phyloP scores from a whole-genome alignment of 2,888 invertebrate genomes.

The Erebia palarica region DNA sequence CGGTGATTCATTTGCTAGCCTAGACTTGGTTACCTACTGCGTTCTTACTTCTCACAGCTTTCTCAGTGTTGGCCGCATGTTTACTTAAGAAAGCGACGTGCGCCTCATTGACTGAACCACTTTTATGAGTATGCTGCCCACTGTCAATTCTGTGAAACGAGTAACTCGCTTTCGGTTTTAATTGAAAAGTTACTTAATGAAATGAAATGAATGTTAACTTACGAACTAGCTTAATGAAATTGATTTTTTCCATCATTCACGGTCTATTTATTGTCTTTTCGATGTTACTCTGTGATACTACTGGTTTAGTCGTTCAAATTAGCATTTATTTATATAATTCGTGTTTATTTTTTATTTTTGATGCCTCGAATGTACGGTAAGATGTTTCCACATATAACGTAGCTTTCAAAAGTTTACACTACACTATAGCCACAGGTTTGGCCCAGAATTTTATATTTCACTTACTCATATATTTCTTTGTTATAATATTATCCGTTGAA shows the following conservation, averaged over 20 bases:
- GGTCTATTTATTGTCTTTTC: not conserved
- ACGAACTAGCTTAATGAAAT: conserved; percentile 3
- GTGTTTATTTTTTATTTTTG: not conserved
- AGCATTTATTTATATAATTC: not conserved
- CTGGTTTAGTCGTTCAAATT: not conserved
- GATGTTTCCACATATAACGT: no score
- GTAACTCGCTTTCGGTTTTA: conserved; percentile 30
- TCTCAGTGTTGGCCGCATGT: conserved; percentile 37
- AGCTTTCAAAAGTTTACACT: no score
- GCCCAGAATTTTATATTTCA: not conserved
- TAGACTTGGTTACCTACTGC: conserved; percentile 40
- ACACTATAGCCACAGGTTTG: no score
- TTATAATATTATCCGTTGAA: not conserved
- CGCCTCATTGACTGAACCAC: conserved; percentile 35
- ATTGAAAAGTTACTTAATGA: conserved; percentile 14
- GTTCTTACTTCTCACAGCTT: conserved; percentile 38
- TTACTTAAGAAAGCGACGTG: conserved; percentile 41
- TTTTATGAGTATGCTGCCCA: conserved; percentile 31
- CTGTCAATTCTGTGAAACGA: conserved; percentile 29
- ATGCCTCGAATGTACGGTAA: no score
- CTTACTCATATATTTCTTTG: not conserved
- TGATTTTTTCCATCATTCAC: not conserved
- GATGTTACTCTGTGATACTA: not conserved
- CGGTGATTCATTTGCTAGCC: conserved; percentile 49
- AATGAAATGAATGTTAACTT: no score